phyloP scores from a whole-genome alignment of 2,113 vertebrate species.

The Carassius carassius region DNA sequence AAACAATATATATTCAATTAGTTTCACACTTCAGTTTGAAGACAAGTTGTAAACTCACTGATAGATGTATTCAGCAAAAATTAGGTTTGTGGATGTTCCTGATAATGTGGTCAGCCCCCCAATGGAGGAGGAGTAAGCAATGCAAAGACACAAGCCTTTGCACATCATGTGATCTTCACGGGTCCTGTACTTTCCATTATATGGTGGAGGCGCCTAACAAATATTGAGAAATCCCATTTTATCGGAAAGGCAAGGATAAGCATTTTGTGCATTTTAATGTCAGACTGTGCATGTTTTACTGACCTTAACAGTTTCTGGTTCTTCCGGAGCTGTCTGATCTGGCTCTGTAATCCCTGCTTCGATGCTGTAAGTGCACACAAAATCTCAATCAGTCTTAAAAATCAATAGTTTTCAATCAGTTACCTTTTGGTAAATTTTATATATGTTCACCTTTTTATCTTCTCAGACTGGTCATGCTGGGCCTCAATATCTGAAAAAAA shows the following conservation, averaged over 20 bases:
- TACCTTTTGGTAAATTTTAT: neutral
- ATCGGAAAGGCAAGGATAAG: neutral
- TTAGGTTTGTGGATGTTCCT: slow-evolving; percentile 91
- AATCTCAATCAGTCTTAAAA: neutral
- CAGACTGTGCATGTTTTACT: neutral
- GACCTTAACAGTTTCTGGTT: slow-evolving; percentile 7
- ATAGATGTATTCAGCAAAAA: slow-evolving; percentile 88
- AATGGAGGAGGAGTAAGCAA: slow-evolving; percentile 89
- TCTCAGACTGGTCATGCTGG: slow-evolving; percentile 26
- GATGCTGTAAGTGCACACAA: neutral
- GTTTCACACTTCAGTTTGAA: neutral
- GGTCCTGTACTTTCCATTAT: slow-evolving; percentile 64
- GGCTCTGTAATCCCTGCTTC: slow-evolving; percentile 24
- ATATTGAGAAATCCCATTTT: neutral
- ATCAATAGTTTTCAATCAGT: neutral
- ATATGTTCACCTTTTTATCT: slow-evolving; percentile 49
- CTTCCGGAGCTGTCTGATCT: slow-evolving; percentile 1
- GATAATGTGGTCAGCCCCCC: slow-evolving; percentile 89
- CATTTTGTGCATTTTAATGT: neutral
- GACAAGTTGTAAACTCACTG: slow-evolving; percentile 74
- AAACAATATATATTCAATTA: neutral
- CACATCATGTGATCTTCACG: slow-evolving; percentile 80
- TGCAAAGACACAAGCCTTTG: slow-evolving; percentile 86
- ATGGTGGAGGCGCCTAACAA: slow-evolving; percentile 47
- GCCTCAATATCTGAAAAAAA: slow-evolving; percentile 33